Base-by-base conservation (phyloP, 1,140 invertebrate species). In the Delia radicum region DNA sequence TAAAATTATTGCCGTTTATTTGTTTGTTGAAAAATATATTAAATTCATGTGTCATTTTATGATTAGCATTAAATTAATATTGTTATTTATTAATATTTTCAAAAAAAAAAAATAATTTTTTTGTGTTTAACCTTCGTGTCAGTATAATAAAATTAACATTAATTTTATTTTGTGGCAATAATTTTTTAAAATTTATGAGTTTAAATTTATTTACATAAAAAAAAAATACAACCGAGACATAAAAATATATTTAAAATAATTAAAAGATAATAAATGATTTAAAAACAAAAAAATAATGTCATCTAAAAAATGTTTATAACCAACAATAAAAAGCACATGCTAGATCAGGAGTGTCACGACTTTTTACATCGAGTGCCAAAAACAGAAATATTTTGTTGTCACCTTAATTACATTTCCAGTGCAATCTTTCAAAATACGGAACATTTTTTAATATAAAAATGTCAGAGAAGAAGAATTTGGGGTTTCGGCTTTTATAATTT, bases 51-150 rank as follows among this genome's bases (percentile, higher is more conserved):
- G 65, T 69, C 65, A 69, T 33, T 69, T 69, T 33, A 33, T 69
- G 65, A 69, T 69, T 69, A 69, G 65, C 65, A 69, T 69, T 21
- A 69, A 69, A 69, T 67, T 69, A 69, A 69, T 69, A 33, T 69
- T 69, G 29, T 69, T 69, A 69, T 69, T 69, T 69, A 69, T 69
- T 69, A 28, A 26, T n/a, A 55, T 55, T 55, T 55, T 55, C 48
- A 55, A n/a, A 55, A 55, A 21, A 55, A 55, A 55, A 55, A 55
- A 55, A 55, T 21, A 55, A 0, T 21, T 21, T n/a, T 55, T 55
- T 55, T 21, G 48, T 55, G 48, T 55, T 55, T 55, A 55, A 55
- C 48, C 48, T 55, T 55, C 48, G 18, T 55, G 48, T 55, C 48
- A 55, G 48, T 55, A 55, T 55, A 55, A 55, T 55, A 55, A 55